Conservation (phyloP, 2,888 invertebrate genomes). For the Cyaniris semiargus region DNA sequence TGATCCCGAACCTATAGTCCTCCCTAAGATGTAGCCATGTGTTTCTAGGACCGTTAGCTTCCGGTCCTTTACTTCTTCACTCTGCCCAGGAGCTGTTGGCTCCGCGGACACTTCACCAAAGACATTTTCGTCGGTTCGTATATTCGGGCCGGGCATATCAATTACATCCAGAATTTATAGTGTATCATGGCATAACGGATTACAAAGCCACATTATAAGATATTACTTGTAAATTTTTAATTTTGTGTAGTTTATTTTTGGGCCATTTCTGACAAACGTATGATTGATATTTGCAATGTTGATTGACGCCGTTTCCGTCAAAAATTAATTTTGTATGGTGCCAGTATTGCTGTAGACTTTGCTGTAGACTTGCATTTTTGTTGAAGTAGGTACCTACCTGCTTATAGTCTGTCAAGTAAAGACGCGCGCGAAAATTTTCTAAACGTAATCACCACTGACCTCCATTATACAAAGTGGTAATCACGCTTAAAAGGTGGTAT, state of each 20-base stretch:
- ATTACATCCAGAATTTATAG: constrained; percentile 47
- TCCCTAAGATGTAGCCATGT: constrained; percentile 87
- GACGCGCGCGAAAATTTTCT: too few relatives aligned
- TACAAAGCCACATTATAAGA: constrained; percentile 63
- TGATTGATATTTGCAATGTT: background rate
- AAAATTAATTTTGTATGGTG: background rate
- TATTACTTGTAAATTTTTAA: constrained; percentile 56
- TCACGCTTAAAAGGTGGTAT: too few relatives aligned
- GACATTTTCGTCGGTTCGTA: constrained; percentile 74
- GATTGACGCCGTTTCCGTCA: background rate
- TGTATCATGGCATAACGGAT: constrained; percentile 56
- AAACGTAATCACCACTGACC: too few relatives aligned
- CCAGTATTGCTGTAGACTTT: background rate
- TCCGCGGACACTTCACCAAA: constrained; percentile 74
- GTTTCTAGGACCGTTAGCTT: constrained; percentile 86
- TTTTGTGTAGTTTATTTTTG: constrained; percentile 32
- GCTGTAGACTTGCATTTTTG: background rate
- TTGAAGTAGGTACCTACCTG: too few relatives aligned
- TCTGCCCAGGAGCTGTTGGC: constrained; percentile 70
- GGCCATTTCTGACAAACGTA: background rate
- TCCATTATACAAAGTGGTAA: too few relatives aligned
- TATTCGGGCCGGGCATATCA: constrained; percentile 79
- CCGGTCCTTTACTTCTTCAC: constrained; percentile 66
- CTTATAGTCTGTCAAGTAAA: too few relatives aligned
- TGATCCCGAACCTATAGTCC: constrained; percentile 89